phyloP scores from a whole-genome alignment of 1,140 invertebrate species.

The Lepidurus apus region DNA sequence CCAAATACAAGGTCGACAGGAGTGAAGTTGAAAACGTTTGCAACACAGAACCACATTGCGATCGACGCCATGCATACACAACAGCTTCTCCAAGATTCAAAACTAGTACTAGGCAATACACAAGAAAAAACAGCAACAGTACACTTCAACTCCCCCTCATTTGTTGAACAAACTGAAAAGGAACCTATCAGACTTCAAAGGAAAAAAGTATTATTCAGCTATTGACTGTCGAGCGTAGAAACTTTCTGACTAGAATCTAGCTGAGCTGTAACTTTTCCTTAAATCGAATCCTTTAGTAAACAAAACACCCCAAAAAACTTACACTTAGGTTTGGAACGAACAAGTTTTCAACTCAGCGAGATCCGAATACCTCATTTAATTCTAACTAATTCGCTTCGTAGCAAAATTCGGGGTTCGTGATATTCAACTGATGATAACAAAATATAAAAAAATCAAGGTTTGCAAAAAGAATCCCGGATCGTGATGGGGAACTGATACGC shows the following conservation, averaged over 20 bases:
- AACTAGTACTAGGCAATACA: too few relatives aligned
- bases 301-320: neutral
- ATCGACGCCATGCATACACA: too few relatives aligned
- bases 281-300: neutral
- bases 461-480: neutral
- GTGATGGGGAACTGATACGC: neutral
- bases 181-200: neutral
- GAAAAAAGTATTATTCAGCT: neutral
- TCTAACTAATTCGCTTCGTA: neutral
- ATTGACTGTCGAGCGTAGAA: neutral
- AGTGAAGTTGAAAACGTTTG: neutral
- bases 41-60: neutral
- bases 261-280: slow-evolving; percentile 1
- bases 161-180: too few relatives aligned
- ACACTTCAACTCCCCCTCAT: too few relatives aligned
- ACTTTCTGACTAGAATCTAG: slow-evolving; percentile 3
- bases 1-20: neutral
- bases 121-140: too few relatives aligned
- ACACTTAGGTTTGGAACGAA: neutral
- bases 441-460: neutral
- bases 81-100: too few relatives aligned
- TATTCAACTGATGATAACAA: neutral
- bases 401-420: neutral
- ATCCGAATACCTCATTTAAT: neutral
- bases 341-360: neutral